Evolutionary conservation across 2,888 invertebrate genomes (phyloP).

Genomic region (Latrodectus elegans): DNA sequence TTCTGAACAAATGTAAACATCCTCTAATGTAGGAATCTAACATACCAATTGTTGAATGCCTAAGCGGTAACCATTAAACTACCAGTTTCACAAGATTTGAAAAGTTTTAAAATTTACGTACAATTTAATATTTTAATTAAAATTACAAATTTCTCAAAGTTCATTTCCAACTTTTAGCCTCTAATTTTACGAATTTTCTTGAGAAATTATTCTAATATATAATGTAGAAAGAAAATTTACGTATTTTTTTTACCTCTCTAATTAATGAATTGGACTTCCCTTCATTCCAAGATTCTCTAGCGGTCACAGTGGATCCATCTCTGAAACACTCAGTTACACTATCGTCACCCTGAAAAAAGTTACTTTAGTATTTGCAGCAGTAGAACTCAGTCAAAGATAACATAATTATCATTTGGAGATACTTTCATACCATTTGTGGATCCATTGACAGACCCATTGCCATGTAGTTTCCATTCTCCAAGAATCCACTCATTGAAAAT

Average conservation of each 20-base stretch:
- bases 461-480: conserved; percentile 16
- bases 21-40: too few relatives aligned
- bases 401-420: neutral
- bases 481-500: conserved; percentile 18
- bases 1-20: too few relatives aligned
- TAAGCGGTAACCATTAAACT: too few relatives aligned
- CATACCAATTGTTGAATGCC: too few relatives aligned
- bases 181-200: too few relatives aligned
- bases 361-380: neutral
- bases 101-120: too few relatives aligned
- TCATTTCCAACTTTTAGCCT: too few relatives aligned
- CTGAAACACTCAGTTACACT: conserved; percentile 34
- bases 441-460: conserved; percentile 36
- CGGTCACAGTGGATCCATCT: neutral
- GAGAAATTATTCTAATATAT: too few relatives aligned
- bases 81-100: too few relatives aligned
- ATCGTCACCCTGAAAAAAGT: conserved; percentile 39
- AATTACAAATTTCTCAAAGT: too few relatives aligned
- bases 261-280: neutral
- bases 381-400: neutral
- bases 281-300: conserved; percentile 39
- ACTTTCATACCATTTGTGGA: conserved; percentile 27
- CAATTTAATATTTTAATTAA: too few relatives aligned
- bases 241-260: conserved; percentile 11
- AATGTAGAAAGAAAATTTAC: neutral